Evolutionary conservation across 2,113 vertebrate genomes (phyloP).

Genomic region (Neolamprologus hecqui): DNA sequence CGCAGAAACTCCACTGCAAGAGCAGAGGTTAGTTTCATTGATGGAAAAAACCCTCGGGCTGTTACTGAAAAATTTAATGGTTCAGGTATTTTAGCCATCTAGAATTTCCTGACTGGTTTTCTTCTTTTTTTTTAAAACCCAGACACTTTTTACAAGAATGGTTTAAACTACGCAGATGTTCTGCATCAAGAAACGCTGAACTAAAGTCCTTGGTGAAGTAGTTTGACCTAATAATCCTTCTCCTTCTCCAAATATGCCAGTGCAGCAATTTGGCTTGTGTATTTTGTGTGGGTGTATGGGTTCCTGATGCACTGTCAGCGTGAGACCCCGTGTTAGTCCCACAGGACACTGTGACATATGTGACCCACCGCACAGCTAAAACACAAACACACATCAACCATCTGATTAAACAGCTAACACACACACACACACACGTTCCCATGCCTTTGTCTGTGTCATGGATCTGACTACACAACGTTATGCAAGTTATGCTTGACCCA

Average conservation of each 20-base stretch:
- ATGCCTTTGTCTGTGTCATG: not conserved
- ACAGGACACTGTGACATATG: slow-evolving; percentile 16
- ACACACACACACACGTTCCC: not conserved
- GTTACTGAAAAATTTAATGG: not conserved
- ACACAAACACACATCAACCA: slow-evolving; percentile 9
- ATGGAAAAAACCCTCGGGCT: not conserved
- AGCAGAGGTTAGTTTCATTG: not conserved
- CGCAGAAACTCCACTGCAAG: not conserved
- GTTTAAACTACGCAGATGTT: slow-evolving; percentile 23
- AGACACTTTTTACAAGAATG: not conserved
- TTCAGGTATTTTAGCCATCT: not conserved
- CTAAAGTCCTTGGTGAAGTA: slow-evolving; percentile 29
- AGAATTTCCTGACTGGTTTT: not conserved
- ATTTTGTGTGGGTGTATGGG: not conserved
- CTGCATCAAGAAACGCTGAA: slow-evolving; percentile 18
- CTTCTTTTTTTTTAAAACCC: not conserved
- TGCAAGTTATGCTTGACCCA: not conserved
- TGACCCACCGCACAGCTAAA: slow-evolving; percentile 27
- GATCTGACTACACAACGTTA: not conserved
- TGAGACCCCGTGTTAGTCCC: slow-evolving; percentile 28
- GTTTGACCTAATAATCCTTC: slow-evolving; percentile 46
- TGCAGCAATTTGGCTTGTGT: slow-evolving; percentile 29
- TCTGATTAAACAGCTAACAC: not conserved
- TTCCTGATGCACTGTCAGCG: slow-evolving; percentile 26
- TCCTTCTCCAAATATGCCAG: slow-evolving; percentile 42